Base-by-base conservation (phyloP, 2,797 vertebrate genomes). In the Phataginus tricuspis region DNA sequence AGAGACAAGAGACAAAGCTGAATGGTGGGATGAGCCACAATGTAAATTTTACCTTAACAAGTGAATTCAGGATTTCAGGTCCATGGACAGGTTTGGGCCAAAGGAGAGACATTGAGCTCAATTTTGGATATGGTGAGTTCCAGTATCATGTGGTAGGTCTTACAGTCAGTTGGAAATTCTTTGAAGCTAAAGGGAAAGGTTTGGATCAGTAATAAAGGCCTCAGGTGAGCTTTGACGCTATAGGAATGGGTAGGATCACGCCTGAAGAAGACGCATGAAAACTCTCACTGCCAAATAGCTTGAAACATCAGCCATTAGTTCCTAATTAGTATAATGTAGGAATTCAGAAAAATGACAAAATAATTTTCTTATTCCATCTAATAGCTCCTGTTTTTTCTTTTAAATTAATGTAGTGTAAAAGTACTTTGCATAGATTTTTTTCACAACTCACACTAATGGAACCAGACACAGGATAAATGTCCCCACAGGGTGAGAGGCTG, bases 361-460 rank as follows among this genome's bases (percentile, higher is more conserved):
- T 90, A 90, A 80, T 13, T 57, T 94, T 91, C 31, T 91, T 92
- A 91, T 96, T 91, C 64, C 63, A 86, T 85, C 2, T 61, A 75
- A 80, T 77, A 51, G 49, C 9, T 59, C 59, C 21, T 16, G 31
- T 39, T 68, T 94, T 83, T 27, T 85, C 45, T 78, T 45, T 53
- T 80, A 94, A 77, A 89, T 37, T 92, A 91, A 83, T 91, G 16
- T 91, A 79, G 82, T 57, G 23, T 4, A 69, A n/a, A 71, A 1
- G 3, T 88, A 34, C 31, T 96, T 95, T 89, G 13, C 5, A 0
- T 57, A 37, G 39, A 16, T 11, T 97, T 94, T 96, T 9, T 79
- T 95, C 85, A 80, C 72, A 63, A n/a, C 64, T 75, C 85, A 83
- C 69, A 12, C 21, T 63, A 77, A 77, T 37, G 49, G 64, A 85